Base-by-base conservation (phyloP, 2,797 vertebrate genomes). In the Sphaeramia orbicularis region DNA sequence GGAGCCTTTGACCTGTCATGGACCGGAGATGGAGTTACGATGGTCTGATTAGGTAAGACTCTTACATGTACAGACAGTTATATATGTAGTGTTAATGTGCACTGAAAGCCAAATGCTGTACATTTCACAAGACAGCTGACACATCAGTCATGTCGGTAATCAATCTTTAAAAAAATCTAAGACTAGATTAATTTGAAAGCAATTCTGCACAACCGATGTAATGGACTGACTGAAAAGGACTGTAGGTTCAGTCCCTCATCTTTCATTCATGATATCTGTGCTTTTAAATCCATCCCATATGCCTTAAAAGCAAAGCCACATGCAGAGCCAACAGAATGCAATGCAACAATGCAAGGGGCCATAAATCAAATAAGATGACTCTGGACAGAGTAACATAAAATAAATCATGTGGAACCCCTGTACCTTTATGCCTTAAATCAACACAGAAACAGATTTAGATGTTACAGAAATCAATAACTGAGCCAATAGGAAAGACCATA, bases 21-120 rank as follows among this genome's bases (percentile, higher is more conserved):
- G 72, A 69, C 53, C 53, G 45, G 53, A 68, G 65, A 9, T 50
- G 19, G 52, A 45, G 59, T 59, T 15, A 15, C 58, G 61, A 13
- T 52, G 41, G 41, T 41, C 53, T 27, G 36, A 50, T 38, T 65
- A 80, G 86, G 84, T 88, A 83, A 85, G 84, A 86, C 54, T 37
- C 13, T 19, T 55, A 41, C 58, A 70, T 60, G 11, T 18, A 21
- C 30, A 58, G 19, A 76, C 56, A 59, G 24, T 51, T 59, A 50
- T 57, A 56, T 5, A 41, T 24, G 5, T 10, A 27, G 11, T 38
- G 24, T 41, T 21, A 45, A 19, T 65, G 36, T 57, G 14, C 54
- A 45, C 43, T 45, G 64, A 50, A 61, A 13, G 40, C 49, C 64
- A 64, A 61, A 16, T 32, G 44, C 40, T 14, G 18, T 27, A 12